These are phyloP conservation scores for Brachionus sp. DNA, from an alignment of 1,140 invertebrate genomes.

Conservation along the genomic window DNA sequence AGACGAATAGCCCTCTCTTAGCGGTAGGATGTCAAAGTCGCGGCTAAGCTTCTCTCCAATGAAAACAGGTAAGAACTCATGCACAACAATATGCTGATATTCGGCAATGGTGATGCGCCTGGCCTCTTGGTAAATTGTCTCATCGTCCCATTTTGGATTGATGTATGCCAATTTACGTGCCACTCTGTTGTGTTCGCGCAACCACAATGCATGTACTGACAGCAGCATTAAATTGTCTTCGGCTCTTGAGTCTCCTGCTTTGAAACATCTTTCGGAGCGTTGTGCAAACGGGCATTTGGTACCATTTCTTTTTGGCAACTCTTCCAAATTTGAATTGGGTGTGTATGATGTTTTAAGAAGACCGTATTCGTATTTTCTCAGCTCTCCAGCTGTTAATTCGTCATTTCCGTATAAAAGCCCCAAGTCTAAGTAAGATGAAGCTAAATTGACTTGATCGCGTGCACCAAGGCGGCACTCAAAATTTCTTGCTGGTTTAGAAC, in stretches of 20 bases:
- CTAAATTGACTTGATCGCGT: slow-evolving; percentile 25
- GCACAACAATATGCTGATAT: slow-evolving; percentile 87
- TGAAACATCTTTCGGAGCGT: not conserved
- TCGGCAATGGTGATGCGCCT: slow-evolving; percentile 81
- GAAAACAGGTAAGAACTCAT: slow-evolving; percentile 89
- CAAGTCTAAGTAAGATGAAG: not conserved
- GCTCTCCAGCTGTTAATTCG: not conserved
- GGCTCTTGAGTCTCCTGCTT: not conserved
- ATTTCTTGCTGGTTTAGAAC: not conserved
- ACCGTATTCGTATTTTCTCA: slow-evolving; percentile 14
- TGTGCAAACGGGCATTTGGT: not conserved
- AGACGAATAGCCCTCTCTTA: slow-evolving; percentile 46
- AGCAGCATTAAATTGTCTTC: not conserved
- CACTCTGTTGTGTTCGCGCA: slow-evolving; percentile 51
- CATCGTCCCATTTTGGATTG: slow-evolving; percentile 48
- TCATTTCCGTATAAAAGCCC: not conserved
- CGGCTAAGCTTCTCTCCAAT: slow-evolving; percentile 63
- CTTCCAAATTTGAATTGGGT: not conserved
- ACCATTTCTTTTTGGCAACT: not conserved
- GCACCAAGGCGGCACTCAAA: slow-evolving; percentile 1
- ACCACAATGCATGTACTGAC: slow-evolving; percentile 71
- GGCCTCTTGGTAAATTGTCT: slow-evolving; percentile 66
- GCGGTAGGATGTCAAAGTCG: not conserved
- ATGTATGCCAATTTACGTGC: slow-evolving; percentile 47
- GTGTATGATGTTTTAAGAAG: not conserved